phyloP scores from a whole-genome alignment of 2,797 vertebrate genomes.

The Spatula clypeata region DNA sequence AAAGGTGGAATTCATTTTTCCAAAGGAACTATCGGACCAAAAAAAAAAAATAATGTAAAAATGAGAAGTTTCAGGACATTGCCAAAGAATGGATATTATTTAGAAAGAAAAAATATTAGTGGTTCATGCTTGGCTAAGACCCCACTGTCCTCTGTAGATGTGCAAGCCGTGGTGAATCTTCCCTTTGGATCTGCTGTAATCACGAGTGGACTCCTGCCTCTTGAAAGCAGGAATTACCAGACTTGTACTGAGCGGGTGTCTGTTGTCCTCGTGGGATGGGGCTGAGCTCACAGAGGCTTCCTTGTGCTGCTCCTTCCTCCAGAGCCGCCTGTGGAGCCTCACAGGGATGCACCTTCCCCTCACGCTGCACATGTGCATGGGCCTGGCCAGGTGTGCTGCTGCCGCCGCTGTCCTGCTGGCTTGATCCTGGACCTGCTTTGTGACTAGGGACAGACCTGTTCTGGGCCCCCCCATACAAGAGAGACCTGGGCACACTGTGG shows the following conservation, averaged over 20 bases:
- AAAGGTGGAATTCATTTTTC: background rate
- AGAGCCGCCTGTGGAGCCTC: background rate
- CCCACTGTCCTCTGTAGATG: background rate
- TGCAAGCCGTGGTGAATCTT: background rate
- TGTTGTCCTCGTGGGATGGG: background rate
- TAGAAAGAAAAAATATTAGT: background rate
- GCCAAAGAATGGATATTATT: background rate
- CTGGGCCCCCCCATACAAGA: background rate
- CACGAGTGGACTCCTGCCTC: background rate
- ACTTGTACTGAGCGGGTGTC: fast-evolving
- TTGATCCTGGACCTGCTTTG: background rate
- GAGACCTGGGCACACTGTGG: background rate
- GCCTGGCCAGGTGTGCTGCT: background rate
- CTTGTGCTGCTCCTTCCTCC: background rate
- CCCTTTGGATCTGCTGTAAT: background rate
- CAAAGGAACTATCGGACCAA: background rate
- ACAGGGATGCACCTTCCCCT: background rate
- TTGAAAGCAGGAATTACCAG: background rate
- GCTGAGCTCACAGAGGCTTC: background rate
- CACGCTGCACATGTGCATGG: fast-evolving
- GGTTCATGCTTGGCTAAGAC: background rate
- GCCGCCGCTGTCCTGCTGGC: background rate
- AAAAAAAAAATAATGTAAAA: background rate
- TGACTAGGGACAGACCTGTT: background rate
- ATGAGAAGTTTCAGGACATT: background rate